These are phyloP conservation scores for Brachyptera risi DNA, from an alignment of 2,888 invertebrate species.

Conservation along the genomic window DNA sequence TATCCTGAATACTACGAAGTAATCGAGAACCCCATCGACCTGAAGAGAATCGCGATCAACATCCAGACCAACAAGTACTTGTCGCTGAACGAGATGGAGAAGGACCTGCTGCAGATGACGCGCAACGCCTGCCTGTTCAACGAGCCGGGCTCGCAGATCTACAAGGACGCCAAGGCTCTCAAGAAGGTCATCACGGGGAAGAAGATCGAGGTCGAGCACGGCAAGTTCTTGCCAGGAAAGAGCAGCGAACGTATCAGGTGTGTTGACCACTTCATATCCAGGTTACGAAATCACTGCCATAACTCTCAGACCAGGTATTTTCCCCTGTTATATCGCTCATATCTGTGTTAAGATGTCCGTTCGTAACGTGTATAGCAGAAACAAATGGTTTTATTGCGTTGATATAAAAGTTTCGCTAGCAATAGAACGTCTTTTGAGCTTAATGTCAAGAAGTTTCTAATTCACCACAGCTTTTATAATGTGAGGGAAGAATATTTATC, in stretches of 20 bases:
- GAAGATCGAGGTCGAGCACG: slow-evolving; percentile 69
- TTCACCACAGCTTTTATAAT: no score
- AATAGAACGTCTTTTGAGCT: no score
- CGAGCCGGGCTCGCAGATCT: slow-evolving; percentile 94
- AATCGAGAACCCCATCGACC: slow-evolving; percentile 90
- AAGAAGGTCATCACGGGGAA: slow-evolving; percentile 72
- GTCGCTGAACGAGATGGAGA: slow-evolving; percentile 76
- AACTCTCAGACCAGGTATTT: no score
- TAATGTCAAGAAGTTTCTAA: no score
- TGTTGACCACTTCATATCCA: no score
- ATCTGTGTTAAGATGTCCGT: no score
- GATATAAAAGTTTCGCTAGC: no score
- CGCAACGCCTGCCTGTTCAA: slow-evolving; percentile 95
- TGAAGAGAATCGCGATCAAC: slow-evolving; percentile 87
- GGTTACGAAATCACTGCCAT: no score
- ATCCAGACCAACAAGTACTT: slow-evolving; percentile 82
- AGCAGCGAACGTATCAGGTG: slow-evolving; percentile 65
- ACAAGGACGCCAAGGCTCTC: slow-evolving; percentile 87
- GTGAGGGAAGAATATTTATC: no score
- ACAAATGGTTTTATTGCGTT: no score
- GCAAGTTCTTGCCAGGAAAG: slow-evolving; percentile 54
- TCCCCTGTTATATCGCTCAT: no score
- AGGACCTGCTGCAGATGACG: slow-evolving; percentile 84
- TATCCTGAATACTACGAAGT: slow-evolving; percentile 96
- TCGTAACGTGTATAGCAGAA: no score